Evolutionary conservation across 1,140 invertebrate genomes (phyloP).

Genomic region (Conus ventricosus): DNA sequence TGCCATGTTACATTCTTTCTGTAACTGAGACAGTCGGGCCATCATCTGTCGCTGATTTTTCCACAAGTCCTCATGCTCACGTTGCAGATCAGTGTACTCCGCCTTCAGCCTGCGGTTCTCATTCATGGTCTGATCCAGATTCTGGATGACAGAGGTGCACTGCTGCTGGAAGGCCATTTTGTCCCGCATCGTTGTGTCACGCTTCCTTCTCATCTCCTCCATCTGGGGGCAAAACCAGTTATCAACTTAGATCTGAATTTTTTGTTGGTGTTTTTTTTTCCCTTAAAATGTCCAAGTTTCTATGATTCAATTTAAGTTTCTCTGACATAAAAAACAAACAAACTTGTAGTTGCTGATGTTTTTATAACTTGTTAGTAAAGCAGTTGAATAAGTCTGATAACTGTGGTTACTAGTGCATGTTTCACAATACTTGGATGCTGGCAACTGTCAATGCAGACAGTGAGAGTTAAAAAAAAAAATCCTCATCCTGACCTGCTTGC

Average conservation of each 20-base stretch:
- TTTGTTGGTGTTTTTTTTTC: too few species aligned
- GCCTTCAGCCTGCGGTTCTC: constrained; percentile 38
- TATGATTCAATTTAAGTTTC: too few species aligned
- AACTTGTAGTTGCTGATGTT: too few species aligned
- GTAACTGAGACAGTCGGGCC: constrained; percentile 79
- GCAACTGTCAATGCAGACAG: too few species aligned
- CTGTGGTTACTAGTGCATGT: too few species aligned
- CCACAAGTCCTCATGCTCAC: constrained; percentile 18
- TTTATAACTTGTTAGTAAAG: too few species aligned
- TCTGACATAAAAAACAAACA: too few species aligned
- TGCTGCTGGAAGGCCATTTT: constrained; percentile 90
- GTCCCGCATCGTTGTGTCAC: constrained; percentile 85
- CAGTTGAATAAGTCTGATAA: too few species aligned
- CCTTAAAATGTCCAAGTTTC: too few species aligned
- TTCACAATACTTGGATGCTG: too few species aligned
- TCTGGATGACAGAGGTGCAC: constrained; percentile 88
- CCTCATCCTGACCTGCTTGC: constrained; percentile 16
- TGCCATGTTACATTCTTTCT: constrained; percentile 87
- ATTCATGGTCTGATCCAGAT: constrained; percentile 78
- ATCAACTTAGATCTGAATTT: too few species aligned
- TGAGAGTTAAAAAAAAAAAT: too few species aligned
- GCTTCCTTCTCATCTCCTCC: constrained; percentile 84
- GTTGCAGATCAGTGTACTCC: background rate
- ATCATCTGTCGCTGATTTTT: constrained; percentile 28
- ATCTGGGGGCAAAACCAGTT: constrained; percentile 76